These are phyloP conservation scores for Vidua macroura DNA, from an alignment of 2,113 vertebrate species.

Conservation along the genomic window DNA sequence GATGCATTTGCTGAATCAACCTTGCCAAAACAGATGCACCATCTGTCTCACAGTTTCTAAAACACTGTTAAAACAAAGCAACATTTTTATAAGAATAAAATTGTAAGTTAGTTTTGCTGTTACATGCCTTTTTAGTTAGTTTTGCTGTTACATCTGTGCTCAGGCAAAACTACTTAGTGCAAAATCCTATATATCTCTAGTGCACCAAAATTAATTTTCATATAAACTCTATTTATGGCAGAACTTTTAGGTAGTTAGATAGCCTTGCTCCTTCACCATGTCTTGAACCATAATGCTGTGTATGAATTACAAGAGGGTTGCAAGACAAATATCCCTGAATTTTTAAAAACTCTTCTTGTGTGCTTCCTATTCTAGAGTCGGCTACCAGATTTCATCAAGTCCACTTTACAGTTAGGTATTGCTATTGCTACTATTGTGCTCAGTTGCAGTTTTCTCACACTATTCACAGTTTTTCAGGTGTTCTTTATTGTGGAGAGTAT, in stretches of 20 bases:
- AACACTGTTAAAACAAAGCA: conserved; percentile 14
- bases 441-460: not conserved
- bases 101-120: not conserved
- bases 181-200: not conserved
- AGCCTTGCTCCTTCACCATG: not conserved
- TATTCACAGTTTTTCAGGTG: not conserved
- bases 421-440: not conserved
- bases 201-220: not conserved
- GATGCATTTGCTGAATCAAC: conserved; percentile 59
- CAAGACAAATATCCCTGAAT: not conserved
- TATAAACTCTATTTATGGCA: not conserved
- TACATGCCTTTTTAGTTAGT: not conserved
- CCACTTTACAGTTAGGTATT: not conserved
- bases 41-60: conserved; percentile 26
- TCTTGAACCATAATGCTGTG: not conserved
- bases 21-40: conserved; percentile 39
- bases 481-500: not conserved
- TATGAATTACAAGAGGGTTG: not conserved
- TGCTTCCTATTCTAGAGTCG: not conserved
- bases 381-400: not conserved
- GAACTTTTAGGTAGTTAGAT: not conserved
- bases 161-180: not conserved
- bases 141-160: not conserved
- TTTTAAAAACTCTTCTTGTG: not conserved
- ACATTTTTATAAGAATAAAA: not conserved